Conservation (phyloP, 2,113 vertebrate genomes). For the Gallinago jamesoni region DNA sequence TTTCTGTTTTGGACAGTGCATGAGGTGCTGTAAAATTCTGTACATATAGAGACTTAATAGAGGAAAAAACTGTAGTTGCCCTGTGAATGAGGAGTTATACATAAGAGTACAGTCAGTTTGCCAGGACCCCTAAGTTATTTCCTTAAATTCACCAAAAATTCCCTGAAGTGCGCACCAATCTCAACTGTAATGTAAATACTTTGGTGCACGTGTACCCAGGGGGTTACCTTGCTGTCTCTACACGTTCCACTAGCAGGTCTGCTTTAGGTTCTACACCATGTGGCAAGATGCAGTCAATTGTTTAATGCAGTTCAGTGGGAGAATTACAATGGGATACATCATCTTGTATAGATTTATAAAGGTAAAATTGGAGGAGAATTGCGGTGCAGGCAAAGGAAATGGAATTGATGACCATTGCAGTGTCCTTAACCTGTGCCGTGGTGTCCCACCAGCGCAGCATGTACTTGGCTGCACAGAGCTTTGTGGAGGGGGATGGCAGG, state of each 20-base stretch:
- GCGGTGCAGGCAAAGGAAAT: neutral
- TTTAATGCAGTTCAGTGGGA: neutral
- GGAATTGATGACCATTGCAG: fast-evolving
- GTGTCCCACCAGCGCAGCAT: neutral
- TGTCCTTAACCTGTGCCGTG: neutral
- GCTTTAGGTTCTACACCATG: neutral
- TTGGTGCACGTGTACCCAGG: neutral
- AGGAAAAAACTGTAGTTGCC: constrained; percentile 40
- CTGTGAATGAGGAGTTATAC: constrained; percentile 13
- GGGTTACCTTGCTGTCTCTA: neutral
- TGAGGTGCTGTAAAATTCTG: constrained; percentile 57
- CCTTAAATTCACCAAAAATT: neutral
- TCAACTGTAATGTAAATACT: neutral
- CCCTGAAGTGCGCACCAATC: neutral
- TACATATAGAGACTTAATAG: constrained; percentile 41
- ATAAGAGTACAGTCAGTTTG: neutral
- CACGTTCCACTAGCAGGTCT: neutral
- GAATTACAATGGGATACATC: neutral
- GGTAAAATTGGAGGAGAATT: neutral
- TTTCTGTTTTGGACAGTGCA: constrained; percentile 60
- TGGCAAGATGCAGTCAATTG: neutral
- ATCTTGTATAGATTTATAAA: neutral
- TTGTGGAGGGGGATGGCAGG: neutral
- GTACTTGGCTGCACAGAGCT: neutral
- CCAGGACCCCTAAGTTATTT: neutral